A percentile compares a stretch with the other conserved stretches of the same genome.
Evolutionary conservation across 2,888 invertebrate genomes (phyloP).

Genomic region (Acanthoscelides obtectus): DNA sequence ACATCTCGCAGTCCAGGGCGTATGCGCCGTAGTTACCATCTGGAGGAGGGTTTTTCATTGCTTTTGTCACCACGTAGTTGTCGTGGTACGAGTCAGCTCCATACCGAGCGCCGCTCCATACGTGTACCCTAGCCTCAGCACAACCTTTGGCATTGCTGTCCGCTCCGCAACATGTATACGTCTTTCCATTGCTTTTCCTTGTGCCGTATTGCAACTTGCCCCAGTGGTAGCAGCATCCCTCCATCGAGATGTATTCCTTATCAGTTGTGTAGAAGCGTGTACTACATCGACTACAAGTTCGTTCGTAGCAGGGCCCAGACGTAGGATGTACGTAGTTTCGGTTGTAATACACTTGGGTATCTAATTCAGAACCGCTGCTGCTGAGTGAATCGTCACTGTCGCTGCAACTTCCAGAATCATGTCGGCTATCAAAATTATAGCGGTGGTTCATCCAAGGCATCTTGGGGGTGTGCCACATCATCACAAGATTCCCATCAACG

Average conservation of each 20-base stretch:
- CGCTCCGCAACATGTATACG: conserved; percentile 64
- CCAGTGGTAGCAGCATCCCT: conserved; percentile 85
- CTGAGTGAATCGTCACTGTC: conserved; percentile 54
- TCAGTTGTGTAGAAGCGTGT: conserved; percentile 23
- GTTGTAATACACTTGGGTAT: conserved; percentile 1
- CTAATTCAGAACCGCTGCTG: conserved; percentile 40
- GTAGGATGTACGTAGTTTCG: conserved; percentile 8
- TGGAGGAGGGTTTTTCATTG: conserved; percentile 55
- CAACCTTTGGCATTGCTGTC: conserved; percentile 58
- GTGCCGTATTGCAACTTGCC: conserved; percentile 60
- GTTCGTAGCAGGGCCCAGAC: conserved; percentile 8
- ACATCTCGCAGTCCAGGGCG: conserved; percentile 97
- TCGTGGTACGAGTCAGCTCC: conserved; percentile 70
- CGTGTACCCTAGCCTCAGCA: conserved; percentile 61
- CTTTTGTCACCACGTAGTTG: conserved; percentile 23
- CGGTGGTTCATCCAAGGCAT: conserved; percentile 3
- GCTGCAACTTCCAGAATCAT: conserved; percentile 50
- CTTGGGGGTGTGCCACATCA: conserved; percentile 7
- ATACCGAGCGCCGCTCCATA: conserved; percentile 62
- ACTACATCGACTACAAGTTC: conserved; percentile 24
- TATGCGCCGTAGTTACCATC: conserved; percentile 57
- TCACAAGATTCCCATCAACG: conserved; percentile 30
- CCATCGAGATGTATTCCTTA: conserved; percentile 61
- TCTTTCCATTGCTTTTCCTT: conserved; percentile 21
- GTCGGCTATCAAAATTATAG: conserved; percentile 44